These are phyloP conservation scores for Astyanax mexicanus DNA, from an alignment of 2,797 vertebrate species.

Conservation along the genomic window DNA sequence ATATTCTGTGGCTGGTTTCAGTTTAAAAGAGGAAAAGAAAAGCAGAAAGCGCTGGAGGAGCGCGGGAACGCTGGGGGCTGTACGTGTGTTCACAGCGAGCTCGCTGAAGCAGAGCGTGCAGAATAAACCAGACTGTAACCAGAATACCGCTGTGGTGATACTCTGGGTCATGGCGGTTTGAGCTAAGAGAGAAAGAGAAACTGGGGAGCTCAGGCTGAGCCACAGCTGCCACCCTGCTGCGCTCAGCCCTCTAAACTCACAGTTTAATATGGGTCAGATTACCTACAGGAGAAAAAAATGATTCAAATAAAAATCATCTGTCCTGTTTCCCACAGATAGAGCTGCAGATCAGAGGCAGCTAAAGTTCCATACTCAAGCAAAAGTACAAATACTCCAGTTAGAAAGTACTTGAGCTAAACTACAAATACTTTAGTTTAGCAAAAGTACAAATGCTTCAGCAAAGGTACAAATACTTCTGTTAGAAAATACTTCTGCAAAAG, in stretches of 20 bases:
- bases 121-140: slow-evolving; percentile 82
- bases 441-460: too few species aligned
- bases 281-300: too few species aligned
- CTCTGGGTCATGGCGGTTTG: slow-evolving; percentile 83
- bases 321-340: background rate
- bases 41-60: background rate
- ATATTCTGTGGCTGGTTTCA: background rate
- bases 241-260: slow-evolving; percentile 18
- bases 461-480: too few species aligned
- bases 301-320: too few species aligned
- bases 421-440: too few species aligned
- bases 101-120: slow-evolving; percentile 51
- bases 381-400: too few species aligned
- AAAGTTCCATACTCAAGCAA: too few species aligned
- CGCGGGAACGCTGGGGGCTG: background rate
- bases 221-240: slow-evolving; percentile 33
- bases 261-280: background rate
- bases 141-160: slow-evolving; percentile 86
- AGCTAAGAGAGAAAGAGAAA: slow-evolving; percentile 75
- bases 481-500: too few species aligned
- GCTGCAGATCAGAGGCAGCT: too few species aligned
- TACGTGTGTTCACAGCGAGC: slow-evolving; percentile 7
- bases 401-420: too few species aligned
- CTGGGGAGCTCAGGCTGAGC: slow-evolving; percentile 49
- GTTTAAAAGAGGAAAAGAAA: background rate